phyloP scores from a whole-genome alignment of 2,113 vertebrate species.

The Lichenostomus cassidix region DNA sequence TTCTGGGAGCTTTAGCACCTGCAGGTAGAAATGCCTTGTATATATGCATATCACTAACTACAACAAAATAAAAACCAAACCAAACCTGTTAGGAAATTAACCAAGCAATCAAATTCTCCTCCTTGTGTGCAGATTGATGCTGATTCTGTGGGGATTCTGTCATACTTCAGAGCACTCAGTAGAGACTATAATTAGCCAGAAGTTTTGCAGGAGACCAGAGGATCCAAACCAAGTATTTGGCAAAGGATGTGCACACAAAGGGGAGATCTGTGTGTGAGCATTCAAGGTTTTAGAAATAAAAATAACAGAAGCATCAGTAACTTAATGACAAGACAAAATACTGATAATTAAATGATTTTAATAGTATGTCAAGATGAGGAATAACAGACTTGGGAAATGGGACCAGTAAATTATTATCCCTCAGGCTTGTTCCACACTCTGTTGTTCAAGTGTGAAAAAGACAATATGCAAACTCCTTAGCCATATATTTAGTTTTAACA shows the following conservation, averaged over 20 bases:
- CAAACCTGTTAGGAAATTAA: not conserved
- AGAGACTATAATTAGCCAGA: not conserved
- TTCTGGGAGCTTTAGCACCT: not conserved
- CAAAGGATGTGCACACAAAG: not conserved
- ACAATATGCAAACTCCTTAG: slow-evolving; percentile 19
- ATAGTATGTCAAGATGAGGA: slow-evolving; percentile 71
- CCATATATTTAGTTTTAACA: slow-evolving; percentile 1
- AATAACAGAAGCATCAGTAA: slow-evolving; percentile 49
- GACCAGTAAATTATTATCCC: slow-evolving; percentile 53
- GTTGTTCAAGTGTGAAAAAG: slow-evolving; percentile 33
- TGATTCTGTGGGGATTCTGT: not conserved
- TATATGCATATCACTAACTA: not conserved
- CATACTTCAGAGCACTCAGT: not conserved
- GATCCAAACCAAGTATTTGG: not conserved
- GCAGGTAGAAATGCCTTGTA: not conserved
- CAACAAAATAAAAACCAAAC: not conserved
- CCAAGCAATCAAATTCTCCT: not conserved
- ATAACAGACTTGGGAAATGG: slow-evolving; percentile 58
- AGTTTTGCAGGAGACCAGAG: not conserved
- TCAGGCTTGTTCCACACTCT: not conserved
- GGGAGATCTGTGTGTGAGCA: not conserved
- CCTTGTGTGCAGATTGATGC: not conserved
- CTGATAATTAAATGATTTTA: slow-evolving; percentile 73
- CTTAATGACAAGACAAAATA: slow-evolving; percentile 59
- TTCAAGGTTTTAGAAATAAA: slow-evolving; percentile 19